Evolutionary conservation across 2,888 invertebrate genomes (phyloP).

Genomic region (Sceliomorpha sp.): DNA sequence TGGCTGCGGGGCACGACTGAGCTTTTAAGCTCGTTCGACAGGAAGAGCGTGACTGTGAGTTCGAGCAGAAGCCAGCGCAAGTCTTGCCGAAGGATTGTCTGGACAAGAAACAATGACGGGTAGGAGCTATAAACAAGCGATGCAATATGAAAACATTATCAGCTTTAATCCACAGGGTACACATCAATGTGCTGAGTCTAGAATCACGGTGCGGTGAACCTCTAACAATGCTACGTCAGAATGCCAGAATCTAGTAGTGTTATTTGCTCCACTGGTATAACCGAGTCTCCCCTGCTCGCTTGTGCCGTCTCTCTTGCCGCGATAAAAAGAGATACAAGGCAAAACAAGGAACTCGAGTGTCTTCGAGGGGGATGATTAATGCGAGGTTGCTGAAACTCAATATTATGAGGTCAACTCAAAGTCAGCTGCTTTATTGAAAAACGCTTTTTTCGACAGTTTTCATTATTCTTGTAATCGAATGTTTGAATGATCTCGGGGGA

Average conservation of each 20-base stretch:
- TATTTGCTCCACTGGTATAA: constrained; percentile 55
- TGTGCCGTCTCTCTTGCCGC: constrained; percentile 30
- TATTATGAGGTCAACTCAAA: constrained; percentile 52
- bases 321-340: constrained; percentile 54
- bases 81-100: constrained; percentile 52
- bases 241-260: constrained; percentile 69
- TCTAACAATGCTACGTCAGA: constrained; percentile 76
- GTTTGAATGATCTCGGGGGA: too few species aligned
- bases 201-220: constrained; percentile 59
- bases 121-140: constrained; percentile 52
- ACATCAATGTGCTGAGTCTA: constrained; percentile 79
- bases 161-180: constrained; percentile 75
- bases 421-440: constrained; percentile 38
- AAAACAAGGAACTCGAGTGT: constrained; percentile 58
- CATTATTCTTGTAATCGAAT: too few species aligned
- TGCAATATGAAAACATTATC: constrained; percentile 79
- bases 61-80: constrained; percentile 44
- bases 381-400: constrained; percentile 49
- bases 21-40: constrained; percentile 69
- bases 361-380: constrained; percentile 57
- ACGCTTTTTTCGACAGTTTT: too few species aligned
- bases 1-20: constrained; percentile 59
- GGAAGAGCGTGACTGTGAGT: constrained; percentile 37
- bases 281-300: constrained; percentile 43
- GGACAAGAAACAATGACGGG: constrained; percentile 53